Evolutionary conservation across 2,113 vertebrate species (phyloP).

Genomic region (Callorhinus ursinus): DNA sequence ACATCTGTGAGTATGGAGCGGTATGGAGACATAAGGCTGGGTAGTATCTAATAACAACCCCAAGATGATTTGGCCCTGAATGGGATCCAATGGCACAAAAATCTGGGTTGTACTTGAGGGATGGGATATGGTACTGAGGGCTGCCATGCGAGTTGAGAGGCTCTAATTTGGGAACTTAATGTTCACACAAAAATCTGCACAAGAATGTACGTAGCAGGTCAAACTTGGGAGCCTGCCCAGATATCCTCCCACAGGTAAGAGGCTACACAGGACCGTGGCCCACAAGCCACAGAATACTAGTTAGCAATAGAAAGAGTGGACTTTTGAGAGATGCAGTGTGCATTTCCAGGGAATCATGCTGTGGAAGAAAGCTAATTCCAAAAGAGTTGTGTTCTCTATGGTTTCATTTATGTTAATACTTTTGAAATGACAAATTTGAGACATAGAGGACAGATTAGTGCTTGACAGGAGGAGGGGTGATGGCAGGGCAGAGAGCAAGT

Average conservation of each 20-base stretch:
- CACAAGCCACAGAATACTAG: not conserved
- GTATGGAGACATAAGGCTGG: not conserved
- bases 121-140: fast-evolving
- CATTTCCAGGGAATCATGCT: not conserved
- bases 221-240: not conserved
- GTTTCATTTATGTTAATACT: too few relatives aligned
- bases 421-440: not conserved
- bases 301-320: not conserved
- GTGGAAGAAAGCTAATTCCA: not conserved
- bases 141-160: not conserved
- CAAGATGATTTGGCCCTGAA: not conserved
- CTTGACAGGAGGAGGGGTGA: not conserved
- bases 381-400: not conserved
- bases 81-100: too few relatives aligned
- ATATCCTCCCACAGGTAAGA: not conserved
- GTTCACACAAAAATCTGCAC: not conserved
- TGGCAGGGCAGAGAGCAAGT: not conserved
- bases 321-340: not conserved
- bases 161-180: not conserved
- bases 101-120: not conserved
- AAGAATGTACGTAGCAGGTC: not conserved
- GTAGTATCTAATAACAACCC: not conserved
- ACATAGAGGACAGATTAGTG: not conserved
- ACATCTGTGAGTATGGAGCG: not conserved
- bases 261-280: not conserved